Evolutionary conservation across 2,113 vertebrate genomes (phyloP), one percentile per base, ranked within the genome.

Genomic region (Ardeotis arabs): DNA sequence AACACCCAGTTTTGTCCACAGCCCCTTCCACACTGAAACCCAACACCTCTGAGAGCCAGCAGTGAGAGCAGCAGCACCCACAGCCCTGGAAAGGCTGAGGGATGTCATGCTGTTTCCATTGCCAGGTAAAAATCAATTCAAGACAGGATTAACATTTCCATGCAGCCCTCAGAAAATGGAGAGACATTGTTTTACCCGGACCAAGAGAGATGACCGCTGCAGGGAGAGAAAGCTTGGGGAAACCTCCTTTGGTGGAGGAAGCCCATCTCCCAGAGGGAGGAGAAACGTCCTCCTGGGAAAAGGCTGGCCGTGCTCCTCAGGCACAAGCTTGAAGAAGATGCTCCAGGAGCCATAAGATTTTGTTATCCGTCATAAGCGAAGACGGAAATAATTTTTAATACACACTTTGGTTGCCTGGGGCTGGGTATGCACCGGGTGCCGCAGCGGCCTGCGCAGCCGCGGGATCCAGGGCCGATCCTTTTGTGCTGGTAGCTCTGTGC

Each of bases 401-500:
- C 7, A 25, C 2, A 14, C 58, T 79, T 49, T 79, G 8, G 12
- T 73, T 95, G 44, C 8, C 5, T 0, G 0, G 15, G 73, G 10
- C 52, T 1, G 5, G 55, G 18, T 62, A 33, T 21, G 17, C 53
- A 19, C 27, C 9, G 29, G 44, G 53, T 84, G 70, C 69, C 60
- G 50, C 0, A 0, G 80, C 0, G 0, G 37, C 24, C 76, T 86
- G 82, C 62, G 68, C 59, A 62, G 22, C 79, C 6, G 0, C 2
- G 3, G 62, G 44, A 78, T 39, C 69, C 7, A 3, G 64, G 79
- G 24, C 68, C 80, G 85, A 94, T 33, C 16, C 41, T 67, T 82
- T 89, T 50, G 50, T 79, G 62, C 84, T 95, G 92, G 94, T 96
- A 93, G 96, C 89, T 96, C 95, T 96, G 96, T 90, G 86, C 89